Percentiles rank a stretch among this genome's conserved stretches.
Evolutionary conservation across 2,888 invertebrate species (phyloP).

Genomic region (Piscicola geometra): DNA sequence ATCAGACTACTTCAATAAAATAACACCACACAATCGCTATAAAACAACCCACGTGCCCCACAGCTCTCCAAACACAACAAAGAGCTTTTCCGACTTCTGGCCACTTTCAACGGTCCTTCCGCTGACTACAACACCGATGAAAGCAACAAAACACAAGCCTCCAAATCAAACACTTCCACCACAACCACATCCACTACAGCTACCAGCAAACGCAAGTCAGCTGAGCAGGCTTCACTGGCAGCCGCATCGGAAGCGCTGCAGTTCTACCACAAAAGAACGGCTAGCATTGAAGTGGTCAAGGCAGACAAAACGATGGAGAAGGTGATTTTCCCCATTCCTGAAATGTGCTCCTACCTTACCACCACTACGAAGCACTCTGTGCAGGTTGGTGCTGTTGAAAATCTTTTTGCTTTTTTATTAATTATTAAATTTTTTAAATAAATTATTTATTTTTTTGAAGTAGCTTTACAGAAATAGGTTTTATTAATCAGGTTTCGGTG

Average conservation of each 20-base stretch:
- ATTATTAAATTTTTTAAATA: background rate
- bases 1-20: no score
- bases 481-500: conserved; percentile 69
- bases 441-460: background rate
- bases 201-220: conserved; percentile 55
- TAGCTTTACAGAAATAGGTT: background rate
- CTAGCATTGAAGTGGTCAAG: conserved; percentile 98
- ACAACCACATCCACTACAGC: background rate
- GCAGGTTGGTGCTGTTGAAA: background rate
- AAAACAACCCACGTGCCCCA: background rate
- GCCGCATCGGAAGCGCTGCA: conserved; percentile 72
- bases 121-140: background rate
- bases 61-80: conserved; percentile 26
- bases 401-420: background rate
- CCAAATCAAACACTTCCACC: background rate
- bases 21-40: background rate
- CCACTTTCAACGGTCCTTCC: background rate
- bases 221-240: background rate
- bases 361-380: conserved; percentile 87
- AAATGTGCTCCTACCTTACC: conserved; percentile 95
- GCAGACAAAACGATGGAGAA: conserved; percentile 90
- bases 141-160: background rate
- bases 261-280: conserved; percentile 94
- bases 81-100: background rate
- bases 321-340: conserved; percentile 97